Percentiles rank a stretch among this genome's conserved stretches.
phyloP scores from a whole-genome alignment of 2,888 invertebrate species.

The Hyles lineata region DNA sequence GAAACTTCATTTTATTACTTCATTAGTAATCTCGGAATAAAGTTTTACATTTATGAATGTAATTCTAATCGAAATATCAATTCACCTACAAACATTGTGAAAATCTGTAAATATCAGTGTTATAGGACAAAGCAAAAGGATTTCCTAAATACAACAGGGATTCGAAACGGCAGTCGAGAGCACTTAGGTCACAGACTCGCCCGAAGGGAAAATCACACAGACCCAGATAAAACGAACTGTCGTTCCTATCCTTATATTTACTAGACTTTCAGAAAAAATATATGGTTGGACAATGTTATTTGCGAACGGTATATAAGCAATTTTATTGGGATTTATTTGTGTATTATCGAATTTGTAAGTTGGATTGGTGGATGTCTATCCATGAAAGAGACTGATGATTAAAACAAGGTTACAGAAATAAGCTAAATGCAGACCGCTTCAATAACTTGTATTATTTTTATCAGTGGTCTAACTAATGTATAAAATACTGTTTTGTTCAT shows the following conservation, averaged over 20 bases:
- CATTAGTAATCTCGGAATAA: no score
- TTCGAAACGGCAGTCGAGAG: not conserved
- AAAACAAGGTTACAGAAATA: no score
- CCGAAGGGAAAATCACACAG: not conserved
- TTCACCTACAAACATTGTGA: no score
- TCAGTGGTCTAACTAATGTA: no score
- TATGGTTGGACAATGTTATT: not conserved
- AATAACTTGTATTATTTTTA: no score
- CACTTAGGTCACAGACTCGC: constrained; percentile 1
- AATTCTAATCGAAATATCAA: no score
- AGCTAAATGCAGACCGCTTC: no score
- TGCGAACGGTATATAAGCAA: not conserved
- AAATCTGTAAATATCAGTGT: not conserved
- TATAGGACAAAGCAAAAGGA: not conserved
- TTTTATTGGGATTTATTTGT: not conserved
- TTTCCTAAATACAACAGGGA: not conserved
- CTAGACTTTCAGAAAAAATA: constrained; percentile 1
- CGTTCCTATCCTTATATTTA: constrained; percentile 2
- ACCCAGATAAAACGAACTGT: constrained; percentile 3
- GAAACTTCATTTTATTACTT: no score
- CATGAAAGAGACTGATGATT: no score
- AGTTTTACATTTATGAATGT: no score
- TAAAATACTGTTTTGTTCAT: no score
- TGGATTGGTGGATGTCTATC: no score
- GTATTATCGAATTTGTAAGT: not conserved